A percentile compares a stretch with the other conserved stretches of the same genome.
Conservation (phyloP, 2,888 invertebrate species). For the Harpagoxenus sublaevis region DNA sequence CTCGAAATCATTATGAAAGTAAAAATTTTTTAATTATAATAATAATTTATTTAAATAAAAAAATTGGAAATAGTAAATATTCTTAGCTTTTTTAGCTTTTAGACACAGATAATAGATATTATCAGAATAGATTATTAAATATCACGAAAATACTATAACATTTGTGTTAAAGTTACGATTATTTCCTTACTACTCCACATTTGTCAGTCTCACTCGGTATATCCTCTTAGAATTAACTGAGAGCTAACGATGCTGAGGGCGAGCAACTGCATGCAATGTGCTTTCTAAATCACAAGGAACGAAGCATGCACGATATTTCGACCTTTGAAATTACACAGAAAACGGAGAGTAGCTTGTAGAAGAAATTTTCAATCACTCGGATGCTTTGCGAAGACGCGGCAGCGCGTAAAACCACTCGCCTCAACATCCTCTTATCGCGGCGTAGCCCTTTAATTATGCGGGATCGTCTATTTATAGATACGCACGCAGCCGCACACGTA, state of each 20-base stretch:
- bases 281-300: neutral
- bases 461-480: slow-evolving; percentile 27
- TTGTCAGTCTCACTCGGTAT: neutral
- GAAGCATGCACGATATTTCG: neutral
- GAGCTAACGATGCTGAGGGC: neutral
- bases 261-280: neutral
- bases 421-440: slow-evolving; percentile 19
- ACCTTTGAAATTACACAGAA: neutral
- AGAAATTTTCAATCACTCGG: neutral
- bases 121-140: slow-evolving; percentile 1
- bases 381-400: neutral
- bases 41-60: neutral
- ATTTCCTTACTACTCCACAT: neutral
- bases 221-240: neutral
- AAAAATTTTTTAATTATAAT: neutral
- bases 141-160: neutral
- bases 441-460: slow-evolving; percentile 44
- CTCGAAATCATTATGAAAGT: neutral
- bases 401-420: neutral
- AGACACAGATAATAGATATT: neutral
- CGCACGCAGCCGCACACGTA: neutral
- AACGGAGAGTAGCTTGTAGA: neutral
- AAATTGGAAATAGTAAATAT: neutral
- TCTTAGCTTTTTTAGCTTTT: neutral
- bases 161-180: neutral